These are phyloP conservation scores for Palythoa caribaeorum DNA, from an alignment of 92 coral and sea anemone species.

Conservation along the genomic window DNA sequence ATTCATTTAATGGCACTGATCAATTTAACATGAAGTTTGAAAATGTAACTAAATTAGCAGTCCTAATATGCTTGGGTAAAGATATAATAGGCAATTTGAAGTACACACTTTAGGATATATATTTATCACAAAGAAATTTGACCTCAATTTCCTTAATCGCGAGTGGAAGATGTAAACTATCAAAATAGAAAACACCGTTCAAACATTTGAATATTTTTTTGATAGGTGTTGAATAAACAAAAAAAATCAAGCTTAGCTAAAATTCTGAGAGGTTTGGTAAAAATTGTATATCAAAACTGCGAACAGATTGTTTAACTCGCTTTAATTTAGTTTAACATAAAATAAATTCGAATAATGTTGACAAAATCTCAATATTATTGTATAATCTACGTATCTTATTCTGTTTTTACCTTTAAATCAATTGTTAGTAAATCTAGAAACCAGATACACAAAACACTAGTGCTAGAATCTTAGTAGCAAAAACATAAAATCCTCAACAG, in stretches of 20 bases:
- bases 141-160: conserved; percentile 16
- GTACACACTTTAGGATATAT: conserved; percentile 20
- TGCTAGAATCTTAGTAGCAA: neutral
- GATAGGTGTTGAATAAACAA: neutral
- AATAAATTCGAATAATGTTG: neutral
- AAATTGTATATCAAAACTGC: neutral
- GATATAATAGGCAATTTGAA: conserved; percentile 27
- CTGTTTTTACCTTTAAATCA: neutral
- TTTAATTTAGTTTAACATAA: neutral
- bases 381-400: no score
- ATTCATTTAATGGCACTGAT: neutral
- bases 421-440: neutral
- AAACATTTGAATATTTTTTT: conserved; percentile 9
- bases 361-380: neutral
- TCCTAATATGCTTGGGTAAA: neutral
- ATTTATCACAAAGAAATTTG: conserved; percentile 25
- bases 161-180: neutral
- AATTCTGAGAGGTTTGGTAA: neutral
- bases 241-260: neutral
- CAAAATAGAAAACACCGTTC: neutral
- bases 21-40: conserved; percentile 16
- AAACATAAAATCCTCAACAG: neutral
- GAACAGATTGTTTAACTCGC: neutral
- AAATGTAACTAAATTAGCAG: conserved; percentile 38
- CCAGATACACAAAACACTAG: neutral